Evolutionary conservation across 2,888 invertebrate genomes (phyloP), one percentile per base, ranked within the genome.

Genomic region (Vannuccia rotundouncinata): DNA sequence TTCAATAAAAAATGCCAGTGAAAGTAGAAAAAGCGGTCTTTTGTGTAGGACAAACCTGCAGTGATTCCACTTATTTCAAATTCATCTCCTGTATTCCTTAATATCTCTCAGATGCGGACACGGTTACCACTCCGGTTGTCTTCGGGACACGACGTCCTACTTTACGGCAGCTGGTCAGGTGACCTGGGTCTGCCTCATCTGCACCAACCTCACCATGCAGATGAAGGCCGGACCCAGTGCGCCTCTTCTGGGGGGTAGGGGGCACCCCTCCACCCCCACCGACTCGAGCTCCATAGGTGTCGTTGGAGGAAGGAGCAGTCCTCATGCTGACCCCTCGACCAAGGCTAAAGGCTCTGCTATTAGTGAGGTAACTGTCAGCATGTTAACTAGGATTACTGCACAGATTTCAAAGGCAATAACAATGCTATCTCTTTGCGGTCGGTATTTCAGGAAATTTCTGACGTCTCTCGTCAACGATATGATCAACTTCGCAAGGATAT

Each of bases 101-200:
- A 45, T 17, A 5, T 17, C 45, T 17, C 5, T 66, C 22, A 66
- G 66, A 66, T 66, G 66, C 22, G 66, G 66, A 13, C 66, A 66
- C 66, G 66, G 66, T 2, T 66, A 22, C 22, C 66, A 66, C 66
- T 66, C 66, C 22, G 66, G 66, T 2, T 66, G 66, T 22, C 66
- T 66, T 2, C 66, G 66, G 25, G 66, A 66, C 22, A 22, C 66
- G 10, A 66, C 66, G 2, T 66, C 66, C 66, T 66, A 66, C 66
- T 66, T 22, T 22, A 66, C 66, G 5, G 66, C 66, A 22, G 66
- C 66, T 22, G 66, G 66, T 5, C 66, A 66, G 66, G 22, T 66
- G 22, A 66, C 66, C 66, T 66, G 66, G 66, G 66, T 66, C 2
- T 66, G 66, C 66, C 66, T 66, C 66, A 66, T 66, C 66, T 66